Percentiles rank a stretch among this genome's conserved stretches.
Conservation (phyloP, 2,888 invertebrate species). For the Shargacucullia verbasci region DNA sequence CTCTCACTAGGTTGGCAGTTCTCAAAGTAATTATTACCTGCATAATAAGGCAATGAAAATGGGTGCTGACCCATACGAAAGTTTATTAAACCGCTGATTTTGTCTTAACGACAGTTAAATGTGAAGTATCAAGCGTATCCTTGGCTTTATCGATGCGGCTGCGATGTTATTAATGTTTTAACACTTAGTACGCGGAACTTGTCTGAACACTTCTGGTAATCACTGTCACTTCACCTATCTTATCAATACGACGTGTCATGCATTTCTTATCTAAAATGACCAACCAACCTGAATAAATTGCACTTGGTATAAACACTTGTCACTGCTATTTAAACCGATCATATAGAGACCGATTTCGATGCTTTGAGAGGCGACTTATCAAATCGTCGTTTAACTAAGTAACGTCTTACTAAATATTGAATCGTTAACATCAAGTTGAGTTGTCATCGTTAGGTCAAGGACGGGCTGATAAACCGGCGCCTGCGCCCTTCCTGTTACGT, state of each 20-base stretch:
- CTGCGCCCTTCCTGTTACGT: background rate
- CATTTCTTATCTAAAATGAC: background rate
- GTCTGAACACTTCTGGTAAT: too few relatives aligned
- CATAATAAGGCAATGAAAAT: too few relatives aligned
- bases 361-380: slow-evolving; percentile 4
- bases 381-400: slow-evolving; percentile 5
- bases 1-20: too few relatives aligned
- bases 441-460: slow-evolving; percentile 3
- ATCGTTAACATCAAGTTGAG: background rate
- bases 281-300: slow-evolving; percentile 1
- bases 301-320: background rate
- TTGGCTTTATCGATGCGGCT: background rate
- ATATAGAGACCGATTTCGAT: background rate
- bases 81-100: too few relatives aligned
- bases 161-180: too few relatives aligned
- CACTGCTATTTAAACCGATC: slow-evolving; percentile 1
- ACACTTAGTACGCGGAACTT: too few relatives aligned
- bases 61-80: too few relatives aligned
- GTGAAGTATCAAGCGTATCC: too few relatives aligned
- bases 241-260: slow-evolving; percentile 6
- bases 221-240: slow-evolving; percentile 8
- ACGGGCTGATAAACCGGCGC: background rate
- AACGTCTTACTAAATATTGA: slow-evolving; percentile 5
- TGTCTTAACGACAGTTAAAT: too few relatives aligned
- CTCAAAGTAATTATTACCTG: too few relatives aligned